Evolutionary conservation across 2,113 vertebrate species (phyloP).

Genomic region (Pholis gunnellus): DNA sequence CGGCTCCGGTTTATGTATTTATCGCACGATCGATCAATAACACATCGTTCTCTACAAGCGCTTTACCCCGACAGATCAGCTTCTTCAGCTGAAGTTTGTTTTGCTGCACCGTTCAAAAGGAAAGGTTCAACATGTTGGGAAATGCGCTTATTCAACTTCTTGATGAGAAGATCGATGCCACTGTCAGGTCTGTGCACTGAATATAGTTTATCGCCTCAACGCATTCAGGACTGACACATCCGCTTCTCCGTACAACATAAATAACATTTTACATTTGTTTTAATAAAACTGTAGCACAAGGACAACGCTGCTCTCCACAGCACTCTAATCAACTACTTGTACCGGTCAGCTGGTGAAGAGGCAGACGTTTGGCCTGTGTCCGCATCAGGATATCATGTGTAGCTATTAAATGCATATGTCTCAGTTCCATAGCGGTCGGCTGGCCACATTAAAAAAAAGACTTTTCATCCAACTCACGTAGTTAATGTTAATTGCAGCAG

Average conservation of each 20-base stretch:
- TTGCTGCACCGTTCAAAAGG: not conserved
- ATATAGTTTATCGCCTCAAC: not conserved
- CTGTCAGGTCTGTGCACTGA: not conserved
- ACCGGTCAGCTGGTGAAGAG: not conserved
- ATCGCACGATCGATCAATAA: not conserved
- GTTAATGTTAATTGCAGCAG: not conserved
- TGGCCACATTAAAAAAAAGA: not conserved
- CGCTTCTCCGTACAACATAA: not conserved
- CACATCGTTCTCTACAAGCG: not conserved
- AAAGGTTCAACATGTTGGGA: not conserved
- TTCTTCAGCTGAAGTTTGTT: not conserved
- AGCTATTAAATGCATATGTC: not conserved
- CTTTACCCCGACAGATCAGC: not conserved
- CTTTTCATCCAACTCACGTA: not conserved
- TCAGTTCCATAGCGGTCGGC: not conserved
- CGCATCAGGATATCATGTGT: not conserved
- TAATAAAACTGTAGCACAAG: not conserved
- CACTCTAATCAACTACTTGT: not conserved
- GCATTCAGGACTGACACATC: too few species aligned
- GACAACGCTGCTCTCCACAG: not conserved
- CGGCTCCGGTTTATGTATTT: not conserved
- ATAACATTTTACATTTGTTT: not conserved
- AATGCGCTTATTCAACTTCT: not conserved
- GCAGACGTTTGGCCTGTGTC: not conserved
- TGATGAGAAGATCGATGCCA: not conserved